Evolutionary conservation across 2,113 vertebrate species (phyloP), one percentile per base, ranked within the genome.

Genomic region (Nycticebus coucang): DNA sequence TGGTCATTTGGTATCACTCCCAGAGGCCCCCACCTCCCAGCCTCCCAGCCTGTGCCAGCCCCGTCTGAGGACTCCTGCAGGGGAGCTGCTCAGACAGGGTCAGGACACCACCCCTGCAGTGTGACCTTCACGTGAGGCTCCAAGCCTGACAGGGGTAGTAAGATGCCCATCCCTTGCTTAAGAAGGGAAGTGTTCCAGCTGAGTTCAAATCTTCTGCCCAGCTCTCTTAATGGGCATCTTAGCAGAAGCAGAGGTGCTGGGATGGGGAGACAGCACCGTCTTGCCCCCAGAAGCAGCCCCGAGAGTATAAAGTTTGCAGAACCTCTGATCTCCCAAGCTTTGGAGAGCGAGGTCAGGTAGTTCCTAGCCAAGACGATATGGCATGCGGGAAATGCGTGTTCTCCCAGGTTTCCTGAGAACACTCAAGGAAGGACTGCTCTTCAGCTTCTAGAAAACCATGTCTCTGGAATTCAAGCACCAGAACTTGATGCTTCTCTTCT

Each of bases 161-260:
- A 8, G 7, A 1, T 1, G 1, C 2, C 10, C 9, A 66, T 5
- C 30, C 26, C 41, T 15, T 15, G 68, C 21, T 10, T 7, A 5
- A 1, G 80, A 24, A 3, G 2, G 0, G 1, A 5, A 28, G 28
- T 1, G 0, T 14, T 2, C 21, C 28, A 1, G 2, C 13, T 35
- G 0, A 0, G 74, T 55, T 50, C 0, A 0, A 0, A 12, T 45
- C 24, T 62, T 26, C 21, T 1, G 3, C 24, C 11, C 0, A 8
- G 13, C 60, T 66, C 22, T 10, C n/a, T 22, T 41, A n/a, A 0
- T 0, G 1, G 17, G 3, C 28, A 3, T 15, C 22, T 33, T 69
- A 55, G 72, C 13, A 1, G 24, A 60, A 30, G 24, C 6, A 26
- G 17, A 55, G 35, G 18, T 1, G 24, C 2, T 1, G n/a, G 24